Evolutionary conservation across 1,140 invertebrate genomes (phyloP).

Genomic region (Drosophila albomicans): DNA sequence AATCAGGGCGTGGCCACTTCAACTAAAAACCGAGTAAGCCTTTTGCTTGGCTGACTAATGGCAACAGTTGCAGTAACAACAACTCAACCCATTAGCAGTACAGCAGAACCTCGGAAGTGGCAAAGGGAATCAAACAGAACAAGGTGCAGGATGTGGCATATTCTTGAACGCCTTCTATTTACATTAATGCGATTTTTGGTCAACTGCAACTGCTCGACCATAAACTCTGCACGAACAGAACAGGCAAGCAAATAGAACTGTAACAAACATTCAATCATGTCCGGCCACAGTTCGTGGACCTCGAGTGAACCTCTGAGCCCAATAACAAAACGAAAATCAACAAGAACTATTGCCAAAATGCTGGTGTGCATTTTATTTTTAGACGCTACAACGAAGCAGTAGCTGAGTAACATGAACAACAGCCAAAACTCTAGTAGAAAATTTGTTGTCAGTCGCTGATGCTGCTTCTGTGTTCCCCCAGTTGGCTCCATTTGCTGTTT

Average conservation of each 20-base stretch:
- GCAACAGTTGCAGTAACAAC: constrained; percentile 14
- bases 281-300: constrained; percentile 47
- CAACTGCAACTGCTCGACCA: constrained; percentile 30
- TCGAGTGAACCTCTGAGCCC: constrained; percentile 35
- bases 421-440: constrained; percentile 15
- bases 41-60: constrained; percentile 48
- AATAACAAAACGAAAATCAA: constrained; percentile 6
- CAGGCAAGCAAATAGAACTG: constrained; percentile 3
- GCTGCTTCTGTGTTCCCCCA: constrained; percentile 39
- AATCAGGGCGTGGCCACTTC: constrained; percentile 50
- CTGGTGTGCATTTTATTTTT: constrained; percentile 31
- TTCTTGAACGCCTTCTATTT: constrained; percentile 16
- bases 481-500: constrained; percentile 19
- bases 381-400: constrained; percentile 27
- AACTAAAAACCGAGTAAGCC: constrained; percentile 58
- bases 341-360: constrained; percentile 17
- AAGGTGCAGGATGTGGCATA: constrained; percentile 29
- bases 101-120: constrained; percentile 24
- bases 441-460: constrained; percentile 31
- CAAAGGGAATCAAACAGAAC: not conserved
- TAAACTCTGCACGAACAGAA: constrained; percentile 2
- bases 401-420: not conserved
- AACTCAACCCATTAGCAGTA: constrained; percentile 41
- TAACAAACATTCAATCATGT: constrained; percentile 10
- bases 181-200: constrained; percentile 50